Percentiles rank a stretch among this genome's conserved stretches.
Conservation (phyloP, 2,113 vertebrate species). For the Paradoxurus hermaphroditus region DNA sequence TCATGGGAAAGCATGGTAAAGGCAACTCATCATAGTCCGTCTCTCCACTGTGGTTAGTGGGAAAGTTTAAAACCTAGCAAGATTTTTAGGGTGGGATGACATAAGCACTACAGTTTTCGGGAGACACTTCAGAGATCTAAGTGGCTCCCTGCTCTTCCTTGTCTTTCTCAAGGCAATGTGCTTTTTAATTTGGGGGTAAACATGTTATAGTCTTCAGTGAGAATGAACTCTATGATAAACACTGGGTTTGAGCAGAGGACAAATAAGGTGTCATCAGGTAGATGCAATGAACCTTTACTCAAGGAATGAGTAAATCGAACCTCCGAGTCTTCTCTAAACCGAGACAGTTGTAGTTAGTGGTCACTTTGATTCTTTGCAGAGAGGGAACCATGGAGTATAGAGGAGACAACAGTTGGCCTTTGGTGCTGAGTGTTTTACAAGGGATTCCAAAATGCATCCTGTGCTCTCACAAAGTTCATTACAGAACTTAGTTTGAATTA, state of each 20-base stretch:
- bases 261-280: neutral
- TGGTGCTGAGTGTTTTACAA: neutral
- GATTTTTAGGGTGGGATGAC: neutral
- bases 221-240: neutral
- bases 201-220: neutral
- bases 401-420: neutral
- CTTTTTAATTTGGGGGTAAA: neutral
- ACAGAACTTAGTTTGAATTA: neutral
- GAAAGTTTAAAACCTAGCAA: neutral
- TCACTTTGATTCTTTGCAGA: neutral
- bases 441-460: neutral
- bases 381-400: neutral
- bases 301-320: neutral
- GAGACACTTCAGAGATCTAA: neutral
- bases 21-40: neutral
- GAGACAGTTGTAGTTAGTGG: neutral
- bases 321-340: neutral
- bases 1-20: neutral
- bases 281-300: neutral
- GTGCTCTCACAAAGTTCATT: neutral
- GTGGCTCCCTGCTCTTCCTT: neutral
- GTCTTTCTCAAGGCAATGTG: neutral
- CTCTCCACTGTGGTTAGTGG: neutral
- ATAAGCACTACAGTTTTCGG: neutral
- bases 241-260: neutral